These are phyloP conservation scores for Beaufortia kweichowensis DNA, from an alignment of 2,113 vertebrate genomes.

Conservation along the genomic window DNA sequence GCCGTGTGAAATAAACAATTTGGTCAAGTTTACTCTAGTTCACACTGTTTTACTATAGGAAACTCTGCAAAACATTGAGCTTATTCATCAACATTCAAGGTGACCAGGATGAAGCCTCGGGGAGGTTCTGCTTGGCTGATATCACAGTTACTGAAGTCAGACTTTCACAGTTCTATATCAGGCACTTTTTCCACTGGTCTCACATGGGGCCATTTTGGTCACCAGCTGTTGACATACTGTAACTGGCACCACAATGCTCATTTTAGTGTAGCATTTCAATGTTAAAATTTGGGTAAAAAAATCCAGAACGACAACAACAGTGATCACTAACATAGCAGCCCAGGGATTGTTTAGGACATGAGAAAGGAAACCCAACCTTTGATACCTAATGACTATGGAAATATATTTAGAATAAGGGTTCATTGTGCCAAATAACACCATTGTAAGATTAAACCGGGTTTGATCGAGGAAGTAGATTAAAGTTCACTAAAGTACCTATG, in stretches of 20 bases:
- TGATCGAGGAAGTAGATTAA: too few relatives aligned
- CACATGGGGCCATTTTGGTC: conserved; percentile 4
- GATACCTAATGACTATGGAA: not conserved
- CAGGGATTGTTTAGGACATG: not conserved
- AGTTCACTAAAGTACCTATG: too few relatives aligned
- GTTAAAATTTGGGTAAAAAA: not conserved
- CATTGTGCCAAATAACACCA: not conserved
- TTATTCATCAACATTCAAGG: not conserved
- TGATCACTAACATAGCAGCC: not conserved
- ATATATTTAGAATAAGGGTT: not conserved
- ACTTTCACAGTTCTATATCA: conserved; percentile 6
- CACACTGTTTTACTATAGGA: not conserved
- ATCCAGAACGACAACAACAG: not conserved
- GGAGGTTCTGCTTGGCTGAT: not conserved
- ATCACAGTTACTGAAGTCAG: not conserved
- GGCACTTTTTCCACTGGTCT: conserved; percentile 38
- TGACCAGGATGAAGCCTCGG: not conserved
- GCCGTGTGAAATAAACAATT: not conserved
- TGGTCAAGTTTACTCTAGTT: not conserved
- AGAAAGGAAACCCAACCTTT: not conserved
- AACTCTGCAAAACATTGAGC: not conserved
- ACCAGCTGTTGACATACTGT: not conserved
- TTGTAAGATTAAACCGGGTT: too few relatives aligned
- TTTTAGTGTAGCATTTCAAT: not conserved
- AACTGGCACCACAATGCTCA: not conserved